phyloP scores from a whole-genome alignment of 1,140 invertebrate species.

The Pseudomyrmex pallidus region DNA sequence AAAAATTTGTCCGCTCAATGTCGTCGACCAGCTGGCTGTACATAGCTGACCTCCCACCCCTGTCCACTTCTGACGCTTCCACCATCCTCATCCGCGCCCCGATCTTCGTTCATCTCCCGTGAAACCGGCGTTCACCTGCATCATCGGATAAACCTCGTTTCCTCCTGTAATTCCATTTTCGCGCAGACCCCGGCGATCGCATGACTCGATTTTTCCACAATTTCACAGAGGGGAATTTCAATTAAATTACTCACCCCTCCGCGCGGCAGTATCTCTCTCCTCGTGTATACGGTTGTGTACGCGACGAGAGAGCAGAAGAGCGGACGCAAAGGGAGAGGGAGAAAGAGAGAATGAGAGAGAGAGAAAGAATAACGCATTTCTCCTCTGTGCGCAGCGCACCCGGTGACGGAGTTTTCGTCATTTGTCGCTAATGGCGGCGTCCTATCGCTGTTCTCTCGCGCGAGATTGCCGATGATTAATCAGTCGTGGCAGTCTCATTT shows the following conservation, averaged over 20 bases:
- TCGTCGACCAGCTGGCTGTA: slow-evolving; percentile 18
- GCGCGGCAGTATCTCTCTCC: slow-evolving; percentile 53
- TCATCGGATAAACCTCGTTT: slow-evolving; percentile 81
- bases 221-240: slow-evolving; percentile 78
- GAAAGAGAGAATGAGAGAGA: slow-evolving; percentile 30
- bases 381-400: slow-evolving; percentile 29
- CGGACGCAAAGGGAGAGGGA: slow-evolving; percentile 64
- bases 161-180: slow-evolving; percentile 82
- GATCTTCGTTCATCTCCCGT: slow-evolving; percentile 63
- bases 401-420: slow-evolving; percentile 79
- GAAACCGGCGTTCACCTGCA: slow-evolving; percentile 77
- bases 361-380: slow-evolving; percentile 60
- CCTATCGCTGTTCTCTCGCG: slow-evolving; percentile 77
- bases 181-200: slow-evolving; percentile 77
- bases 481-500: slow-evolving; percentile 80
- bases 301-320: slow-evolving; percentile 21
- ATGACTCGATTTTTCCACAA: slow-evolving; percentile 84
- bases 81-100: neutral
- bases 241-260: slow-evolving; percentile 79
- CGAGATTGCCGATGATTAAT: slow-evolving; percentile 82
- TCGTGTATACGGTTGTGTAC: neutral
- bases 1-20: slow-evolving; percentile 74
- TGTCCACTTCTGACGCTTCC: neutral
- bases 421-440: slow-evolving; percentile 78
- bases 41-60: too few relatives aligned